phyloP scores from a whole-genome alignment of 2,797 vertebrate species.

The Micrastur ruficollis region DNA sequence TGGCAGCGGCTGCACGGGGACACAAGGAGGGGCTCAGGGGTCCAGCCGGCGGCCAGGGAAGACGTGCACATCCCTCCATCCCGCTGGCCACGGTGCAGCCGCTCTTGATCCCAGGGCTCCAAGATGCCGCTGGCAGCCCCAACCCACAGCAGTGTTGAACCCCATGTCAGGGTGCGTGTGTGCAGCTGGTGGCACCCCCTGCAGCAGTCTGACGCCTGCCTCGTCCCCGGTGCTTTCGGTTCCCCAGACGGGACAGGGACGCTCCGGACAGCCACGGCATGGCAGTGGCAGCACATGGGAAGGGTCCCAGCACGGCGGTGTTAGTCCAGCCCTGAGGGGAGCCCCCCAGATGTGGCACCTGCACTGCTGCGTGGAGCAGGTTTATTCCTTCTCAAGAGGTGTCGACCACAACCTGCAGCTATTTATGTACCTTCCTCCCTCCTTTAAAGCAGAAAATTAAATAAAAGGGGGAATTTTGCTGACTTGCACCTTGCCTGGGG shows the following conservation, averaged over 20 bases:
- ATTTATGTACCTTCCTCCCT: neutral
- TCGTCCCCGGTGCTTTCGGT: neutral
- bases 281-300: accelerated
- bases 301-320: accelerated
- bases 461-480: neutral
- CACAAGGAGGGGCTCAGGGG: neutral
- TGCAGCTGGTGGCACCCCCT: neutral
- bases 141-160: accelerated
- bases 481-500: neutral
- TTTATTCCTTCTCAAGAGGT: neutral
- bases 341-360: accelerated
- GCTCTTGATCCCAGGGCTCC: neutral
- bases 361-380: neutral
- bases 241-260: neutral
- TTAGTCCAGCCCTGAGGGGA: neutral
- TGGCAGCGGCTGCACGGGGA: accelerated
- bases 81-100: neutral
- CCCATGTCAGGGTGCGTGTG: accelerated
- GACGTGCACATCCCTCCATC: accelerated
- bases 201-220: neutral
- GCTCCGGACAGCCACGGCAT: neutral
- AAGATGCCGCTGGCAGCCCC: neutral
- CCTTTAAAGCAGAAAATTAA: neutral
- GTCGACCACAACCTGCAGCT: accelerated
- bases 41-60: neutral